These are phyloP conservation scores for Synergus umbraculus DNA, from an alignment of 2,888 invertebrate species.

Conservation along the genomic window DNA sequence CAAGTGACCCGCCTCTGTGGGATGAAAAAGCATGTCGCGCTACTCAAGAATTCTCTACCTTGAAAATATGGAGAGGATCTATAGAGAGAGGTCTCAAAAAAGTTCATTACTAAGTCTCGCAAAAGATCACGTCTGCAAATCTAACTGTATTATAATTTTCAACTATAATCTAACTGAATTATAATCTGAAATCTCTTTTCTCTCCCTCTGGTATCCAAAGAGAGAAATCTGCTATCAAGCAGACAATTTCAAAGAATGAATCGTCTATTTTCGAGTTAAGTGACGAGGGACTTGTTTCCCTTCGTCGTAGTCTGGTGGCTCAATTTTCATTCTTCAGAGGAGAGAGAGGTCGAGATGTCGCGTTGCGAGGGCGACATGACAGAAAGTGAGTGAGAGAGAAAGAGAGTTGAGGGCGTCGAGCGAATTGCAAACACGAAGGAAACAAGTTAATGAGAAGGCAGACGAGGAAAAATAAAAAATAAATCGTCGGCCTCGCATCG, in stretches of 20 bases:
- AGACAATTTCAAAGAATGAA: slow-evolving; percentile 1
- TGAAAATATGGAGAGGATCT: slow-evolving; percentile 11
- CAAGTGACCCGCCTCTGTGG: slow-evolving; percentile 1
- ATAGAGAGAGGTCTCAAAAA: slow-evolving; percentile 20
- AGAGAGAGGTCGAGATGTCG: slow-evolving; percentile 70
- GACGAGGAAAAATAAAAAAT: slow-evolving; percentile 35
- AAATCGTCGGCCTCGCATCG: slow-evolving; percentile 54
- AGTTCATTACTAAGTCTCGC: neutral
- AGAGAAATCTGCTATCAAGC: slow-evolving; percentile 34
- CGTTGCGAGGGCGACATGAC: slow-evolving; percentile 61
- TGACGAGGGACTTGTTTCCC: slow-evolving; percentile 12
- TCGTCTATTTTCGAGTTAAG: neutral
- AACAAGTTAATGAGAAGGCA: slow-evolving; percentile 28
- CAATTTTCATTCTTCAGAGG: slow-evolving; percentile 57
- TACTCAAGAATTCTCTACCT: neutral
- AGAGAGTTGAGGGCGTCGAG: slow-evolving; percentile 16
- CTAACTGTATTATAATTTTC: neutral
- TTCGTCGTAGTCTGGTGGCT: slow-evolving; percentile 28
- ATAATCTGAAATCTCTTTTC: slow-evolving; percentile 4
- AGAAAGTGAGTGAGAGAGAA: slow-evolving; percentile 2
- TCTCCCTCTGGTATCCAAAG: slow-evolving; percentile 38
- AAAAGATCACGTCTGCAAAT: neutral
- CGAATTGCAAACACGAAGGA: neutral
- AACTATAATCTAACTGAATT: neutral
- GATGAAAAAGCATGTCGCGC: slow-evolving; percentile 3